phyloP scores from a whole-genome alignment of 2,113 vertebrate genomes.

The Phodopus roborovskii region DNA sequence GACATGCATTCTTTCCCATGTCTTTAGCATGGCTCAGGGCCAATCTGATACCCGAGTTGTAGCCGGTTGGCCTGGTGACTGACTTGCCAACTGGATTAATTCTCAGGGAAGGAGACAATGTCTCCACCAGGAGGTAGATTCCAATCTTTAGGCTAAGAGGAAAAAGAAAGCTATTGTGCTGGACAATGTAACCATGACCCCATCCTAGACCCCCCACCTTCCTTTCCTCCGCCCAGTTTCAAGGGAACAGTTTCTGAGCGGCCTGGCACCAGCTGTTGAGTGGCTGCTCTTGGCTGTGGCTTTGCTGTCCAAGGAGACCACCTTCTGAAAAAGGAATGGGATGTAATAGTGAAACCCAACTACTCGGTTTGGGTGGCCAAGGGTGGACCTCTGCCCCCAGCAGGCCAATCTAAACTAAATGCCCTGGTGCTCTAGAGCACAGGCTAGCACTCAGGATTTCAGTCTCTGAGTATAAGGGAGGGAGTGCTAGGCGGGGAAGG shows the following conservation, averaged over 20 bases:
- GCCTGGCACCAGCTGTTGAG: background rate
- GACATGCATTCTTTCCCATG: background rate
- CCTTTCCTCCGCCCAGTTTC: background rate
- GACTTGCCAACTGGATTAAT: background rate
- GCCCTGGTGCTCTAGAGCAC: conserved; percentile 34
- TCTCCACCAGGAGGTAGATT: background rate
- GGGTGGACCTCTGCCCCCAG: background rate
- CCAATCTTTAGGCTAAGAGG: background rate
- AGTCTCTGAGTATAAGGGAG: conserved; percentile 66
- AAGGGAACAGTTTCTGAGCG: background rate
- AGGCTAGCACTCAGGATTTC: conserved; percentile 54
- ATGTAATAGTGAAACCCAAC: background rate
- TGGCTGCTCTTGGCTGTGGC: background rate
- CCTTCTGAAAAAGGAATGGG: too few species aligned
- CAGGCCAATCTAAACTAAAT: background rate
- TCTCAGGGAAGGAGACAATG: background rate
- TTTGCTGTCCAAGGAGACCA: background rate
- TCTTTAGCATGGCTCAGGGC: background rate
- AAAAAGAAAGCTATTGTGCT: background rate
- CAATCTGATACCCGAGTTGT: too few species aligned
- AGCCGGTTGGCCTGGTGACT: background rate
- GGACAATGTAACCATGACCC: background rate
- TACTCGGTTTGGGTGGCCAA: background rate
- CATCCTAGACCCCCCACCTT: background rate
- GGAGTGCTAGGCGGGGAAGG: conserved; percentile 57